A percentile compares a stretch with the other conserved stretches of the same genome.
Evolutionary conservation across 2,888 invertebrate genomes (phyloP).

Genomic region (Drosophila mettleri): DNA sequence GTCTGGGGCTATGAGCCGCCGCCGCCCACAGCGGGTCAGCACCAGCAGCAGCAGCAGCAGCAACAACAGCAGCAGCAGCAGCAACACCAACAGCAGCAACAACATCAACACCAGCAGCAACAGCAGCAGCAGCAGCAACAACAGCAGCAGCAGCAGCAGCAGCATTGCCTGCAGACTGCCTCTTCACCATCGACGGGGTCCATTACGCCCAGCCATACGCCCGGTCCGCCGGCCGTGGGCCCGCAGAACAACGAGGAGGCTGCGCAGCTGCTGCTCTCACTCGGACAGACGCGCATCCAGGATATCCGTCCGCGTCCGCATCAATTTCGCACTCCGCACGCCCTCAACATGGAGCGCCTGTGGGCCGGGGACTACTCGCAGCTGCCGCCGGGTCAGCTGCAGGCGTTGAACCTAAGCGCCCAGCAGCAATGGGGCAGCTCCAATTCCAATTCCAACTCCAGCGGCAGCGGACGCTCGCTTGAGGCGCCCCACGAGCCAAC

Average conservation of each 20-base stretch:
- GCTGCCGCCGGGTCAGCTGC: constrained; percentile 92
- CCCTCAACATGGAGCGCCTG: constrained; percentile 95
- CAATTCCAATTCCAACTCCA: constrained; percentile 74
- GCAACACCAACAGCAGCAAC: constrained; percentile 61
- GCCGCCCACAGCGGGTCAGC: constrained; percentile 81
- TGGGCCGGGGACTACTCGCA: constrained; percentile 96
- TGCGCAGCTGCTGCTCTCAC: constrained; percentile 90
- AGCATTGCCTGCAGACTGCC: constrained; percentile 83
- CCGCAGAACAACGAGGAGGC: constrained; percentile 88
- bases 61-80: constrained; percentile 63
- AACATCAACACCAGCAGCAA: constrained; percentile 51
- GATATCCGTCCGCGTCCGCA: constrained; percentile 84
- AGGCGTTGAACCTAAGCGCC: constrained; percentile 91
- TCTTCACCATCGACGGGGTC: constrained; percentile 85
- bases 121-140: constrained; percentile 49
- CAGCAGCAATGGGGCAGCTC: constrained; percentile 85
- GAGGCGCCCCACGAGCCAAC: constrained; percentile 83
- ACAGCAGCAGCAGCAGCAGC: constrained; percentile 59
- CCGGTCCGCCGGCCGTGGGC: constrained; percentile 79
- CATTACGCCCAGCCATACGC: constrained; percentile 84
- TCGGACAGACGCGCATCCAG: constrained; percentile 89
- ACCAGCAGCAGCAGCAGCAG: constrained; percentile 64
- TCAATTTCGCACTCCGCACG: constrained; percentile 86
- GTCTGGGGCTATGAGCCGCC: constrained; percentile 88
- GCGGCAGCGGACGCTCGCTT: constrained; percentile 75